Percentiles rank a stretch among this genome's conserved stretches.
Conservation (phyloP, 2,888 invertebrate species). For the Brassicogethes aeneus region DNA sequence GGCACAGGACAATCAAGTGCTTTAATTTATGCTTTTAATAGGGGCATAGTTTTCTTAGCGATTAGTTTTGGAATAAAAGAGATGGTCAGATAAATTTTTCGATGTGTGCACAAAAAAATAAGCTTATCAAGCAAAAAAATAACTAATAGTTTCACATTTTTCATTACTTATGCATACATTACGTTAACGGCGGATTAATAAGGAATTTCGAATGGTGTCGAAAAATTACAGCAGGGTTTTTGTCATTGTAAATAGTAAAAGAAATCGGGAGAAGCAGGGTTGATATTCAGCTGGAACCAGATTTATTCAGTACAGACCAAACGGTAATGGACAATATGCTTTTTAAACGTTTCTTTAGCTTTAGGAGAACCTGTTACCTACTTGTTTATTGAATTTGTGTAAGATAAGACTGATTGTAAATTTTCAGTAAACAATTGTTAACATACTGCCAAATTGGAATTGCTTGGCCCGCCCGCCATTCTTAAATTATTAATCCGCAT, state of each 20-base stretch:
- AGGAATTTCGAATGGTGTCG: not conserved
- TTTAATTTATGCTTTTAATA: slow-evolving; percentile 30
- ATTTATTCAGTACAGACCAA: too few species aligned
- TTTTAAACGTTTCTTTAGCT: too few species aligned
- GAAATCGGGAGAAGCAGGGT: not conserved
- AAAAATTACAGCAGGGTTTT: slow-evolving; percentile 8
- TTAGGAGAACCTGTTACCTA: too few species aligned
- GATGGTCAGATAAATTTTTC: slow-evolving; percentile 17
- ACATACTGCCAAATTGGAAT: too few species aligned
- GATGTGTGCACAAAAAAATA: slow-evolving; percentile 16
- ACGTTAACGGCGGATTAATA: not conserved
- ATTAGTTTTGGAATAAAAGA: slow-evolving; percentile 17
- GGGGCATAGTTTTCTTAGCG: slow-evolving; percentile 15
- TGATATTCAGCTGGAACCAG: too few species aligned
- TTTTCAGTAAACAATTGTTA: too few species aligned
- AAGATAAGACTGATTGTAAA: too few species aligned
- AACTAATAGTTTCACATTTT: not conserved
- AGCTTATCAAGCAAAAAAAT: slow-evolving; percentile 10
- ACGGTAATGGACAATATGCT: too few species aligned
- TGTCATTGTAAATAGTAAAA: slow-evolving; percentile 7
- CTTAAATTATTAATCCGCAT: too few species aligned
- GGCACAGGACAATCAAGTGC: slow-evolving; percentile 42
- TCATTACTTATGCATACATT: not conserved
- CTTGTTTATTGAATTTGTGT: too few species aligned
- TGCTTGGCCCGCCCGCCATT: too few species aligned